Evolutionary conservation across 2,113 vertebrate species (phyloP).

Genomic region (Lota lota): DNA sequence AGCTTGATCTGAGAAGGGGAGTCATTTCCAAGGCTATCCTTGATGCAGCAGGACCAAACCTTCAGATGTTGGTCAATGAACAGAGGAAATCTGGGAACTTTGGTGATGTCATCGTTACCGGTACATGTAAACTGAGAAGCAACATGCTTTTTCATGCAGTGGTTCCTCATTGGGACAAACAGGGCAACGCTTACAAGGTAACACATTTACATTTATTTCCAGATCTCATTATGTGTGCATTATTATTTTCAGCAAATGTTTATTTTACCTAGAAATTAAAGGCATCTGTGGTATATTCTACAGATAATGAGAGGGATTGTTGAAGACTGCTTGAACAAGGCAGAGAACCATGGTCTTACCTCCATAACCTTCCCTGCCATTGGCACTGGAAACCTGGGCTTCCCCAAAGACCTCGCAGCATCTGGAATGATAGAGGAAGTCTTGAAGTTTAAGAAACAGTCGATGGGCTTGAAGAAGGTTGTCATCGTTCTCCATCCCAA

Average conservation of each 20-base stretch:
- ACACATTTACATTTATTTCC: too few relatives aligned
- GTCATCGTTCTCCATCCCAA: slow-evolving; percentile 72
- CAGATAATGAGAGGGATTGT: slow-evolving; percentile 75
- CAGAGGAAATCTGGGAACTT: fast-evolving
- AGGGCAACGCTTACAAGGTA: slow-evolving; percentile 67
- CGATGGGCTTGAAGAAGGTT: slow-evolving; percentile 75
- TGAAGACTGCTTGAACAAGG: slow-evolving; percentile 70
- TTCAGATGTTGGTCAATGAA: slow-evolving; percentile 67
- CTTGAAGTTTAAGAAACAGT: slow-evolving; percentile 66
- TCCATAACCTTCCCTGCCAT: slow-evolving; percentile 87
- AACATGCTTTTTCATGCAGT: slow-evolving; percentile 75
- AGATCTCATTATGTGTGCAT: too few relatives aligned
- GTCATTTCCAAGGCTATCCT: slow-evolving; percentile 77
- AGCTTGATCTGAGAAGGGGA: slow-evolving; percentile 68
- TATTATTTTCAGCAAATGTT: not conserved
- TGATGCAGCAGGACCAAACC: slow-evolving; percentile 69
- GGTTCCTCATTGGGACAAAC: slow-evolving; percentile 56
- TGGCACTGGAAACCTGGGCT: slow-evolving; percentile 83
- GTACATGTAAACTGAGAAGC: slow-evolving; percentile 69
- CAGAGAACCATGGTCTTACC: slow-evolving; percentile 62
- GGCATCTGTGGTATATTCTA: slow-evolving; percentile 6
- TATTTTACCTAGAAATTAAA: not conserved
- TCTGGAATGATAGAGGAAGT: slow-evolving; percentile 74
- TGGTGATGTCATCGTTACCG: slow-evolving; percentile 74
- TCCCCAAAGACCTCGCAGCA: slow-evolving; percentile 74